Evolutionary conservation across 1,140 invertebrate species (phyloP).

Genomic region (Macrostomum lignano): DNA sequence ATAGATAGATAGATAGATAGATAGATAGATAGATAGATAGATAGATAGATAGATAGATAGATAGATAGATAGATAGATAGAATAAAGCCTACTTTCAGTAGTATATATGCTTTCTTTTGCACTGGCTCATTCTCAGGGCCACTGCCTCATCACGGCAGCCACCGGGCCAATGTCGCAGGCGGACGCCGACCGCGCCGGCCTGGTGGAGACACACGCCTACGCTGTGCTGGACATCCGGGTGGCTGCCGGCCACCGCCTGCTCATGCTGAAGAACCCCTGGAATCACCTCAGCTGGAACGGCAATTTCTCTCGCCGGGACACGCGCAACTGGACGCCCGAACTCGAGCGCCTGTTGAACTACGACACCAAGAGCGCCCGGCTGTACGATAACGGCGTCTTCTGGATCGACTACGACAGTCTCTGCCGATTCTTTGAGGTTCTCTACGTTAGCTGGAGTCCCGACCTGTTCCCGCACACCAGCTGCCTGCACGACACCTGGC

Average conservation of each 20-base stretch:
- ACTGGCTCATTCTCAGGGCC: too few relatives aligned
- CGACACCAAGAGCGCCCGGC: constrained; percentile 47
- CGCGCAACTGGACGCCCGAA: constrained; percentile 43
- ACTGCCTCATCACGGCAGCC: constrained; percentile 40
- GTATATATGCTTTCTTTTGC: too few relatives aligned
- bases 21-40: too few relatives aligned
- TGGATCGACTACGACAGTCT: constrained; percentile 87
- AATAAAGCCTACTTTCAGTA: too few relatives aligned
- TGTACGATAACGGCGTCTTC: constrained; percentile 65
- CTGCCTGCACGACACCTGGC: constrained; percentile 68
- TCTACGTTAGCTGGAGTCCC: constrained; percentile 87
- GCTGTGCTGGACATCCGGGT: constrained; percentile 60
- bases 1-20: too few relatives aligned
- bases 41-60: too few relatives aligned
- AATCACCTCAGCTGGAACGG: constrained; percentile 74
- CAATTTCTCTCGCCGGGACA: constrained; percentile 58
- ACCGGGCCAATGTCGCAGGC: constrained; percentile 50
- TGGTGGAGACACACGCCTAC: constrained; percentile 72
- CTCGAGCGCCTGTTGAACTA: constrained; percentile 46
- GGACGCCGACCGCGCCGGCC: constrained; percentile 54
- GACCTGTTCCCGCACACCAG: constrained; percentile 58
- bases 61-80: too few relatives aligned
- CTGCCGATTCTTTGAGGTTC: constrained; percentile 64
- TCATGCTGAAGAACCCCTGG: constrained; percentile 87
- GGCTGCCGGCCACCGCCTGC: constrained; percentile 40